Conservation (phyloP, 2,113 vertebrate species). For the Brachypteracias leptosomus region DNA sequence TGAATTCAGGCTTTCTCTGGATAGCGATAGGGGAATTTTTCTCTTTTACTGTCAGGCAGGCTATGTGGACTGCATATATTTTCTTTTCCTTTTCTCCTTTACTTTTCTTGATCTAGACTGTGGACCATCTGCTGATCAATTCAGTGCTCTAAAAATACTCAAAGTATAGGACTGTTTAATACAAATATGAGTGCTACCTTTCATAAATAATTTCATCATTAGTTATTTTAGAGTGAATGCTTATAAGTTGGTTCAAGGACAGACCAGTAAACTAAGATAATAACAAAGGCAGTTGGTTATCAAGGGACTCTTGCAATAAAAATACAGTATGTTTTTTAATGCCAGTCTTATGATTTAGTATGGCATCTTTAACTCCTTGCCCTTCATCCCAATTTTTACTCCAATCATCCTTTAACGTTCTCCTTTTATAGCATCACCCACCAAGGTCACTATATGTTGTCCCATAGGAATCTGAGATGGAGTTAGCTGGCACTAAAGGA, state of each 20-base stretch:
- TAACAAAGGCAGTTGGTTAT: background rate
- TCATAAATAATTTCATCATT: background rate
- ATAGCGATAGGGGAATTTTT: background rate
- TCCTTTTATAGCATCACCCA: background rate
- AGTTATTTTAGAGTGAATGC: background rate
- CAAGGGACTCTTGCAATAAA: background rate
- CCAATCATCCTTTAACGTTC: background rate
- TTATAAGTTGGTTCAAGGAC: background rate
- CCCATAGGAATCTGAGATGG: background rate
- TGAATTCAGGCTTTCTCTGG: background rate
- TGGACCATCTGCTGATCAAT: background rate
- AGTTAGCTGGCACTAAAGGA: background rate
- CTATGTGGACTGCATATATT: background rate
- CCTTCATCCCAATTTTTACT: background rate
- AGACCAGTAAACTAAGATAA: background rate
- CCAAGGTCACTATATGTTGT: background rate
- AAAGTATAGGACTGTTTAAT: background rate
- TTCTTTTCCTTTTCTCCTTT: background rate
- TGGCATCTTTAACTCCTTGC: background rate
- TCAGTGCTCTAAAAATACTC: background rate
- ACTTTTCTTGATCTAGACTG: no score
- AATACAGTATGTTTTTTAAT: background rate
- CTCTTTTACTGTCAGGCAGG: background rate
- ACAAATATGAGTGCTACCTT: background rate
- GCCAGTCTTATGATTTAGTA: background rate